Evolutionary conservation across 2,797 vertebrate genomes (phyloP).

Genomic region (Psittacula derbiana): DNA sequence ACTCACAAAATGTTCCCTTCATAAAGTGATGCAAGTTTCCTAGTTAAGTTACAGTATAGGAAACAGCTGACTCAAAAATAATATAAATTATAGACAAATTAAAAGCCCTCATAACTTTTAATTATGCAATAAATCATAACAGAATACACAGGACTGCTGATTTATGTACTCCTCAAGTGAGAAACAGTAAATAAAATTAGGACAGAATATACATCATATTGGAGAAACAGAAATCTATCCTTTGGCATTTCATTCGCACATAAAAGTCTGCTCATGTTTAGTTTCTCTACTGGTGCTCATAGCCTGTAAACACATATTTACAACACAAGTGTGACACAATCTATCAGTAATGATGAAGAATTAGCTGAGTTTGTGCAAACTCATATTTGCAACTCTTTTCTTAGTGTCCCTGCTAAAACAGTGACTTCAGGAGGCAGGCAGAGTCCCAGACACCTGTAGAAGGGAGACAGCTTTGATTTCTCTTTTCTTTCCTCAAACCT

Average conservation of each 20-base stretch:
- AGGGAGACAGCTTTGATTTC: background rate
- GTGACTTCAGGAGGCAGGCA: background rate
- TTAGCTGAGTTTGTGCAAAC: background rate
- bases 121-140: conserved; percentile 70
- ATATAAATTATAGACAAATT: conserved; percentile 65
- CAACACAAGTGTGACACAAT: background rate
- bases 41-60: conserved; percentile 15
- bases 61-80: conserved; percentile 66
- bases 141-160: conserved; percentile 50
- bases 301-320: background rate
- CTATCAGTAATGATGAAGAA: background rate
- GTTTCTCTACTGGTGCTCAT: background rate
- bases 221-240: background rate
- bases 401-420: background rate
- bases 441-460: background rate
- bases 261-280: background rate
- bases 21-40: background rate
- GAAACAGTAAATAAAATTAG: conserved; percentile 62
- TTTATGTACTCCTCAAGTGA: conserved; percentile 50
- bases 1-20: background rate
- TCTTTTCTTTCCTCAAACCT: background rate
- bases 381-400: background rate
- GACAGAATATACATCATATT: conserved; percentile 2
- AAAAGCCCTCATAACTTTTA: conserved; percentile 68
- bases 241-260: background rate